Base-by-base conservation (phyloP, 2,113 vertebrate genomes). In the Amblyornis subalaris region DNA sequence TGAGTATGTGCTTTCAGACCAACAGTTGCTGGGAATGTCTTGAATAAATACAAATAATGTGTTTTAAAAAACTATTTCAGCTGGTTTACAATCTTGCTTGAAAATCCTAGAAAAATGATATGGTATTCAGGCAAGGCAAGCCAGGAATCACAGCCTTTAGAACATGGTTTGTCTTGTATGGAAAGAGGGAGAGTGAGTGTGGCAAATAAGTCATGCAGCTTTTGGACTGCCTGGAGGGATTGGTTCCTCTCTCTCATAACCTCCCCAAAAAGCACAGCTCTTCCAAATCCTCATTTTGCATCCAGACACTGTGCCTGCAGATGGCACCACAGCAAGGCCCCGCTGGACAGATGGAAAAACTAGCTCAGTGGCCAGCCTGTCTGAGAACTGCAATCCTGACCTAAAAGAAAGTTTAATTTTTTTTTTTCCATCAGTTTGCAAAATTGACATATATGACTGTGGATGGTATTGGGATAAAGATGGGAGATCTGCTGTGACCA, bases 311-410 rank as follows among this genome's bases (percentile, higher is more conserved):
- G 42, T 50, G 77, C 95, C 91, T 95, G 79, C 85, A 95, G 93
- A 79, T 95, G 93, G 91, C 93, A 94, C 74, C 67, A 89, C 77
- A 91, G 93, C 81, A 93, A 92, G 92, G 75, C 48, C 48, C 44
- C 48, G 71, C 55, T 0, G 18, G 71, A 53, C 81, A 88, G 71
- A 69, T 24, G 47, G 77, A 61, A 54, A 75, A 85, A 42, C 10
- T 7, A 55, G 10, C 67, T 80, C 58, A 57, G 40, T 3, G 16
- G 12, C 45, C 60, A 84, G 70, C 8, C 48, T 55, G 72, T 16
- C 64, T 84, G 67, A 58, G 29, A 90, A 38, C 6, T 51, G 65
- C 61, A 42, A 20, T 14, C 10, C 29, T 72, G 70, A 28, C 57
- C 48, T 53, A 47, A 88, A 93, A 93, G 73, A 47, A 28, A 7